Conservation (phyloP, 2,888 invertebrate genomes). For the Sylvicola cinctus region DNA sequence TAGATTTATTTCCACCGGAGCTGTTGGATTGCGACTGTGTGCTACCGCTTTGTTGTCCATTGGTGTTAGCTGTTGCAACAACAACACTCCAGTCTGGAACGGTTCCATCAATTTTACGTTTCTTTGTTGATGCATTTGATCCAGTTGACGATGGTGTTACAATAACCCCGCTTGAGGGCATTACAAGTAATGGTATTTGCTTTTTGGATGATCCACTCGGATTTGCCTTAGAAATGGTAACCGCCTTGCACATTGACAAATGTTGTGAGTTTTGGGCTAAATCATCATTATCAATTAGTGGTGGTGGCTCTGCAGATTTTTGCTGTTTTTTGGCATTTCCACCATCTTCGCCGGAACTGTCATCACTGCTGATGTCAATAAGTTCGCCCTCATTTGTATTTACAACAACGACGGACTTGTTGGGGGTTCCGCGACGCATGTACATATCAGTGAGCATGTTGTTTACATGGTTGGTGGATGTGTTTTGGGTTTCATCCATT, state of each 20-base stretch:
- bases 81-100: constrained; percentile 1
- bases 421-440: constrained; percentile 17
- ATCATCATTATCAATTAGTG: too few species aligned
- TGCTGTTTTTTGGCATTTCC: constrained; percentile 26
- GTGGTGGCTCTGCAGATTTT: constrained; percentile 10
- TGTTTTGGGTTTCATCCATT: constrained; percentile 16
- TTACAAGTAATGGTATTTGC: too few species aligned
- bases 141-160: constrained; percentile 6
- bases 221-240: too few species aligned
- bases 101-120: constrained; percentile 6
- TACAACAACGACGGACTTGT: constrained; percentile 14
- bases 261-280: too few species aligned
- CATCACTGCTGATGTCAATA: constrained; percentile 62
- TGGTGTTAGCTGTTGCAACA: constrained; percentile 2
- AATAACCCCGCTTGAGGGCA: constrained; percentile 12
- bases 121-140: constrained; percentile 5
- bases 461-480: constrained; percentile 15
- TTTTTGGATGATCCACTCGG: too few species aligned
- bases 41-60: background rate
- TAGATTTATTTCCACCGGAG: constrained; percentile 13
- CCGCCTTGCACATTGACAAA: too few species aligned
- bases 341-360: constrained; percentile 35
- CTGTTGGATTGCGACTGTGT: background rate
- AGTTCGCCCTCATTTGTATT: constrained; percentile 41
- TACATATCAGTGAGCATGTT: constrained; percentile 30